Conservation (phyloP, 2,797 vertebrate species). For the Heteromormyrus szaboi region DNA sequence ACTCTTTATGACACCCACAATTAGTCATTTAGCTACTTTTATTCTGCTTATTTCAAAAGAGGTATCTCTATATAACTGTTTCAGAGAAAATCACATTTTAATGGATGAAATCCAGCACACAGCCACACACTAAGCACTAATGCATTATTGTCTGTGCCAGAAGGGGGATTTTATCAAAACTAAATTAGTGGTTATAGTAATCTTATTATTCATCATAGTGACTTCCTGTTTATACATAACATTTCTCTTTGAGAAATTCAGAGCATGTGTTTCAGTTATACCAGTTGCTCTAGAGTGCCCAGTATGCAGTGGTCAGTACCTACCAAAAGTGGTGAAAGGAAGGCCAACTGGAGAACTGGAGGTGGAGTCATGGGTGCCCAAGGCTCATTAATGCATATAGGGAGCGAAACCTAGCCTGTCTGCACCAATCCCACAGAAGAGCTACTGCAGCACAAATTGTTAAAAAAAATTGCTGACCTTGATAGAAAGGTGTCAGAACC, state of each 20-base stretch:
- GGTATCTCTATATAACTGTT: not conserved
- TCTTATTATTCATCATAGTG: not conserved
- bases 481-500: not conserved
- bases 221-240: conserved; percentile 8
- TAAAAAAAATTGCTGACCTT: not conserved
- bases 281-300: not conserved
- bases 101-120: not conserved
- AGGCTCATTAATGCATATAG: not conserved
- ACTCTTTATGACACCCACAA: not conserved
- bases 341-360: not conserved
- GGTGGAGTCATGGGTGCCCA: not conserved
- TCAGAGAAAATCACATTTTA: not conserved
- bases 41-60: not conserved
- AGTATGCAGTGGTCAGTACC: not conserved
- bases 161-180: not conserved
- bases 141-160: not conserved
- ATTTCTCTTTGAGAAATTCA: not conserved
- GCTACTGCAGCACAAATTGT: not conserved
- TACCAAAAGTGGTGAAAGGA: not conserved
- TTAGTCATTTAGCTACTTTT: not conserved
- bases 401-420: not conserved
- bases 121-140: not conserved
- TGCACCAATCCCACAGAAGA: not conserved
- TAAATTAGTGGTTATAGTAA: not conserved
- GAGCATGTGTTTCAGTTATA: not conserved